Evolutionary conservation across 2,888 invertebrate genomes (phyloP).

Genomic region (Scelioninae gen. 1): DNA sequence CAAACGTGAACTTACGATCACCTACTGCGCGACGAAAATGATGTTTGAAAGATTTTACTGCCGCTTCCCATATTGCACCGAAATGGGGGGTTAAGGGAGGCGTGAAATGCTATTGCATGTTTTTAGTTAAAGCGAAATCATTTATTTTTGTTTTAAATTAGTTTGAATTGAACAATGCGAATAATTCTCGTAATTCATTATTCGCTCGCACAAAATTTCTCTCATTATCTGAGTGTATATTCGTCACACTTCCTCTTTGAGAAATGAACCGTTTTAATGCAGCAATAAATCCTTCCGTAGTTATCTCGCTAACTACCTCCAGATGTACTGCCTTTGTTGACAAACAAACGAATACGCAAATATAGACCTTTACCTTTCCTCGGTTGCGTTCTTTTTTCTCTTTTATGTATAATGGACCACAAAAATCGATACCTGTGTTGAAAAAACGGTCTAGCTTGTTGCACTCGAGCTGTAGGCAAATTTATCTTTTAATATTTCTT

Average conservation of each 20-base stretch:
- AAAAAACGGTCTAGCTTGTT: slow-evolving; percentile 72
- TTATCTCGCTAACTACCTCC: slow-evolving; percentile 72
- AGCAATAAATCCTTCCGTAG: slow-evolving; percentile 67
- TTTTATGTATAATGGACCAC: slow-evolving; percentile 72
- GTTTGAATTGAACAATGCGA: slow-evolving; percentile 1
- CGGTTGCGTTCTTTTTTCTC: slow-evolving; percentile 60
- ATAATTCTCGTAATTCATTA: slow-evolving; percentile 59
- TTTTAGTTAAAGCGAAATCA: neutral
- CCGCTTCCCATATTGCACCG: too few relatives aligned
- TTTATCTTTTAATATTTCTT: slow-evolving; percentile 73
- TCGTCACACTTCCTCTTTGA: slow-evolving; percentile 30
- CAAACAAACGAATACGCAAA: slow-evolving; percentile 74
- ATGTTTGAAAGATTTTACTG: slow-evolving; percentile 26
- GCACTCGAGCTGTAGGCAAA: slow-evolving; percentile 73
- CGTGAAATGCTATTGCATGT: slow-evolving; percentile 13
- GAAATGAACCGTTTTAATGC: slow-evolving; percentile 60
- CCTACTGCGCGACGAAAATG: slow-evolving; percentile 17
- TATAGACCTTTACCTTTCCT: slow-evolving; percentile 66
- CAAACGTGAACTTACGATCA: too few relatives aligned
- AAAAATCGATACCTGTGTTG: slow-evolving; percentile 73
- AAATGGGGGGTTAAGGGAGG: slow-evolving; percentile 29
- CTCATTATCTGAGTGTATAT: slow-evolving; percentile 66
- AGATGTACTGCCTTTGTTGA: slow-evolving; percentile 74
- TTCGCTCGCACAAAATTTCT: slow-evolving; percentile 70
- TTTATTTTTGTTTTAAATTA: neutral